Percentiles rank a stretch among this genome's conserved stretches.
These are phyloP conservation scores for Sebastes trivittatus DNA, from an alignment of 2,797 vertebrate species.

Conservation along the genomic window DNA sequence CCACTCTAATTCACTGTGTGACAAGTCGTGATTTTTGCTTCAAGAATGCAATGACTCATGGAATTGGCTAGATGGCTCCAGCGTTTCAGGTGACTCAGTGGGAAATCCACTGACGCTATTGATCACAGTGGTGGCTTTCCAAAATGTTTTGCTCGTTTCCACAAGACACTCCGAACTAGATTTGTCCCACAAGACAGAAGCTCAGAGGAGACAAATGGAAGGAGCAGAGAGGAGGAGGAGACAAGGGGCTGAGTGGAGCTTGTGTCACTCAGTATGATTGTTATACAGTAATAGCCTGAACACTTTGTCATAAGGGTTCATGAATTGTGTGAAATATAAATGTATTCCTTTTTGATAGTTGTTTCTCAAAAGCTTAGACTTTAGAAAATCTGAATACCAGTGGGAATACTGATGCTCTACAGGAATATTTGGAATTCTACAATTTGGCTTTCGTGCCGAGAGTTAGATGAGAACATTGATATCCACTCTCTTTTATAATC, in stretches of 20 bases:
- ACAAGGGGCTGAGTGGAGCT: constrained; percentile 27
- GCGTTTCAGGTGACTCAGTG: constrained; percentile 68
- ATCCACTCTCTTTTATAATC: background rate
- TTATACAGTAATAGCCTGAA: background rate
- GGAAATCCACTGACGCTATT: constrained; percentile 46
- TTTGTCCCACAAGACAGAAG: background rate
- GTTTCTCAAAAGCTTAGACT: background rate
- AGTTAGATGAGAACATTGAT: background rate
- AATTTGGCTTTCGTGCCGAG: background rate
- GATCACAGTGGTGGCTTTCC: constrained; percentile 31
- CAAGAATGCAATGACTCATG: constrained; percentile 74
- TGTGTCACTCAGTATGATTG: background rate
- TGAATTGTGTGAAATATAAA: background rate
- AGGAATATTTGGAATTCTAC: background rate
- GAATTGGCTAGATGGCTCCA: constrained; percentile 49
- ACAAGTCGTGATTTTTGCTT: constrained; percentile 58
- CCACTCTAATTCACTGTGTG: constrained; percentile 53
- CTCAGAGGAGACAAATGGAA: background rate
- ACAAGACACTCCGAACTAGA: background rate
- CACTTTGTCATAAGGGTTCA: background rate
- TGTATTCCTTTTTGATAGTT: background rate
- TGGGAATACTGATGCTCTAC: background rate
- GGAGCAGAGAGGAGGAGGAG: background rate
- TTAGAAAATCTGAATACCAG: background rate
- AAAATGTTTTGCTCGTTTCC: constrained; percentile 24